A percentile compares a stretch with the other conserved stretches of the same genome.
Conservation (phyloP, 2,113 vertebrate genomes). For the Ailuropoda melanoleuca region DNA sequence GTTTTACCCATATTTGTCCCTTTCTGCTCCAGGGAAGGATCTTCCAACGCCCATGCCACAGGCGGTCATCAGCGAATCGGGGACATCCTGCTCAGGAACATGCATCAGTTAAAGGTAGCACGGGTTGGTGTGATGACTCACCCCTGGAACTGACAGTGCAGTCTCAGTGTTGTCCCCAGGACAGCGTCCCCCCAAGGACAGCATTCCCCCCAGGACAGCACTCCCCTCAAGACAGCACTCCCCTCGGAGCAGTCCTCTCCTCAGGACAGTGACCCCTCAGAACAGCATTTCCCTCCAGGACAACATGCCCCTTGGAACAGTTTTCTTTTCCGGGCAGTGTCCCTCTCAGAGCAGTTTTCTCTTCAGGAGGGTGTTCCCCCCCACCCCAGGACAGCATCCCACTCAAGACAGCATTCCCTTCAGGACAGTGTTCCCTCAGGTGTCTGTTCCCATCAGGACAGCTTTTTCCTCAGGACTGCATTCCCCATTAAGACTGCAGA, state of each 20-base stretch:
- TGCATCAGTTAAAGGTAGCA: conserved; percentile 91
- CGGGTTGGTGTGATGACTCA: not conserved
- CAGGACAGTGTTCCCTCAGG: not conserved
- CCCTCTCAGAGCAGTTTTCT: not conserved
- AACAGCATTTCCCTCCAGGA: not conserved
- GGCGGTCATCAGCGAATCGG: conserved; percentile 92
- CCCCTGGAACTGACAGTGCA: not conserved
- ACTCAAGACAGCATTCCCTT: not conserved
- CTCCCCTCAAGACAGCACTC: not conserved
- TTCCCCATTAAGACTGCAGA: not conserved
- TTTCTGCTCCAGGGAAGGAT: conserved; percentile 90
- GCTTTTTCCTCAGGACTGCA: too few species aligned
- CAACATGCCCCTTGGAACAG: not conserved
- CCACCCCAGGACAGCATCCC: not conserved
- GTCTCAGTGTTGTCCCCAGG: too few species aligned
- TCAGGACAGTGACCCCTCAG: too few species aligned
- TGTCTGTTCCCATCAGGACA: not conserved
- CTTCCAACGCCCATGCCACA: conserved; percentile 84
- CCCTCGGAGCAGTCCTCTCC: not conserved
- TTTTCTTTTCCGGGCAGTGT: too few species aligned
- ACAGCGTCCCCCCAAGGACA: too few species aligned
- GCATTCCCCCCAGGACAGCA: not conserved
- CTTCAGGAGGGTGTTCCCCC: not conserved
- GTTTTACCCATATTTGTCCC: not conserved
- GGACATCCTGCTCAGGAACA: conserved; percentile 95